Evolutionary conservation across 1,140 invertebrate genomes (phyloP).

Genomic region (Euschistus heros): DNA sequence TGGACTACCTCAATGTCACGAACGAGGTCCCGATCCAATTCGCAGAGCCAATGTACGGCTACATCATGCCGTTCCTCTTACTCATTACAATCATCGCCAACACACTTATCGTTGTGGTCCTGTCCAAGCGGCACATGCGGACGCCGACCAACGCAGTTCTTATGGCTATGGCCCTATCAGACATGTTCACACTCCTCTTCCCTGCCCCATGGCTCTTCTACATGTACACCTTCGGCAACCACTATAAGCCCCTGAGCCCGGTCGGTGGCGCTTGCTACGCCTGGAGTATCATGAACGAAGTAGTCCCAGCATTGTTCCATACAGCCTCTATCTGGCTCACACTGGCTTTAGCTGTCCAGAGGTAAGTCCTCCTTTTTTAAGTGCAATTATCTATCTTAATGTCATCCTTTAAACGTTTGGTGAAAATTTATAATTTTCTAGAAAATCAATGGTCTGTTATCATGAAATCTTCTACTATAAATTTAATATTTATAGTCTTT

Average conservation of each 20-base stretch:
- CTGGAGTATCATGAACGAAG: constrained; percentile 69
- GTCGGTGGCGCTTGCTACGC: constrained; percentile 57
- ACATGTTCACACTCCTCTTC: constrained; percentile 82
- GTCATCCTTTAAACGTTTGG: too few species aligned
- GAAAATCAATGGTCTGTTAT: too few species aligned
- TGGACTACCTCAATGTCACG: constrained; percentile 46
- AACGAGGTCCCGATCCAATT: constrained; percentile 54
- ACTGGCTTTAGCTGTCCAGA: constrained; percentile 71
- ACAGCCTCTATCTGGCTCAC: constrained; percentile 88
- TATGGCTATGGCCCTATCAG: constrained; percentile 79
- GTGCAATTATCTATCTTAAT: too few species aligned
- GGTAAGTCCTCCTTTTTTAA: constrained; percentile 32
- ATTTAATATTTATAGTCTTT: too few species aligned
- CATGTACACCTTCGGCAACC: constrained; percentile 81
- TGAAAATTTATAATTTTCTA: too few species aligned
- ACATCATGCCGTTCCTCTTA: constrained; percentile 71
- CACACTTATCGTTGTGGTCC: constrained; percentile 70
- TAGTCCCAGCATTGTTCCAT: constrained; percentile 80
- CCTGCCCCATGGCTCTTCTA: constrained; percentile 79
- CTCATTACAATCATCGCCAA: constrained; percentile 83
- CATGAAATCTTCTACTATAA: too few species aligned
- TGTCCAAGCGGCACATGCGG: constrained; percentile 59
- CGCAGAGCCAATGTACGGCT: constrained; percentile 56
- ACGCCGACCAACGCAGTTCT: constrained; percentile 57
- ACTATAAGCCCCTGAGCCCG: constrained; percentile 62